These are phyloP conservation scores for Procambarus clarkii DNA, from an alignment of 1,140 invertebrate genomes.

Conservation along the genomic window DNA sequence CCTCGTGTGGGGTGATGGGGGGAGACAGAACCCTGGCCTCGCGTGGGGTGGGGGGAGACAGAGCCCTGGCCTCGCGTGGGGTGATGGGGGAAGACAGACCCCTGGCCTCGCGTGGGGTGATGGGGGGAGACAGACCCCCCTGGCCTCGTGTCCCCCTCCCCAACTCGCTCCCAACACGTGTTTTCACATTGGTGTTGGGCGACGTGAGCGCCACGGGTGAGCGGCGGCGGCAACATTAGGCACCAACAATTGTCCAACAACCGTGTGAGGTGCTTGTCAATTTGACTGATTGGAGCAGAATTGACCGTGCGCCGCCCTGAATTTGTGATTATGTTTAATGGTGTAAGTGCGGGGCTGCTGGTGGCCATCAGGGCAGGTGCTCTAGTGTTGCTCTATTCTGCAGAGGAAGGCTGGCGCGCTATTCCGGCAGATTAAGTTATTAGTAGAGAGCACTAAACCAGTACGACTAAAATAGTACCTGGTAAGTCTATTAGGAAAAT, in stretches of 20 bases:
- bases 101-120: not conserved
- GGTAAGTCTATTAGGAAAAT: too few species aligned
- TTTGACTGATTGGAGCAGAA: constrained; percentile 59
- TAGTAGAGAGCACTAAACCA: too few species aligned
- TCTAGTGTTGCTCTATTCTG: not conserved
- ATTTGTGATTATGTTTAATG: constrained; percentile 54
- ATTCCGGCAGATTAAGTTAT: too few species aligned
- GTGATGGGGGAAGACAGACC: not conserved
- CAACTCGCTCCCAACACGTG: constrained; percentile 11
- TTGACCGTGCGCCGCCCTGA: constrained; percentile 18
- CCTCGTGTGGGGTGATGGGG: too few species aligned
- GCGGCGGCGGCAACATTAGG: constrained; percentile 21
- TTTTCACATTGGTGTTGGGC: constrained; percentile 7
- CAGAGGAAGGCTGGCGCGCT: too few species aligned
- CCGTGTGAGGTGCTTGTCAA: constrained; percentile 47
- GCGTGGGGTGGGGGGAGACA: too few species aligned
- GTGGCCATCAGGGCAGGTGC: not conserved
- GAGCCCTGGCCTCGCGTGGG: too few species aligned
- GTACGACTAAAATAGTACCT: too few species aligned
- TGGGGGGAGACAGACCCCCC: too few species aligned
- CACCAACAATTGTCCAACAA: constrained; percentile 43
- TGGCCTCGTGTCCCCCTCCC: too few species aligned
- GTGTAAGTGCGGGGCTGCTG: constrained; percentile 7
- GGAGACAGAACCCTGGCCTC: too few species aligned
- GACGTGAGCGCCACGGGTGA: constrained; percentile 10